Base-by-base conservation (phyloP, 2,888 invertebrate species). In the Sepioteuthis lessoniana region DNA sequence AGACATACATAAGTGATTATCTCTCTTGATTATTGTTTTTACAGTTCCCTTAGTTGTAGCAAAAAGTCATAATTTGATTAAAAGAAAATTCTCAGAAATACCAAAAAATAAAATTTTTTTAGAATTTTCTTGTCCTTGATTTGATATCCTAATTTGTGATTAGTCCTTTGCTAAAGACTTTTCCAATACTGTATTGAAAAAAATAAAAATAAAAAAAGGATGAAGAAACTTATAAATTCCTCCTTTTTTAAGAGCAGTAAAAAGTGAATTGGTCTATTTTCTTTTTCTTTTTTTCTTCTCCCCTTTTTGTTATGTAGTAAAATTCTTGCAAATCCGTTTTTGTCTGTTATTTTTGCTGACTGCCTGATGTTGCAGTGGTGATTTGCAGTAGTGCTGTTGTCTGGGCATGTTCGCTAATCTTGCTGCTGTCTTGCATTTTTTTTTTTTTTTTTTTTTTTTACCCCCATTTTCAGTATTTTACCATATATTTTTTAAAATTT, bases 301-400 rank as follows among this genome's bases (percentile, higher is more conserved):
- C 19, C 25, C 55, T 25, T 21, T 1, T 55, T 76, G 21, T 76
- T 76, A 76, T 76, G n/a, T 76, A 76, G n/a, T 76, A 76, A 76
- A 35, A 35, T 10, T 35, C 0, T 13, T 8, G 10, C 10, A 21
- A 50, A 50, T 28, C 7, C 31, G 2, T 76, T 19, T 19, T 16
- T 76, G n/a, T 76, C 16, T 76, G 10, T n/a, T 25, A 16, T 76
- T 76, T 76, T 55, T 76, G n/a, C 76, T 76, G 76, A 19, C n/a
- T n/a, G 76, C n/a, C n/a, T 76, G 76, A 76, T 76, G 35, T 76
- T 76, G 76, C 76, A n/a, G 76, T 76, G n/a, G 76, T 76, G 55
- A 55, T 55, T 55, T 55, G 55, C 55, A 55, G 55, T 55, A 55
- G 55, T 55, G 55, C 55, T 55, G 76, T 76, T 76, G 76, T 76